Evolutionary conservation across 2,797 vertebrate species (phyloP).

Genomic region (Pangasius djambal): DNA sequence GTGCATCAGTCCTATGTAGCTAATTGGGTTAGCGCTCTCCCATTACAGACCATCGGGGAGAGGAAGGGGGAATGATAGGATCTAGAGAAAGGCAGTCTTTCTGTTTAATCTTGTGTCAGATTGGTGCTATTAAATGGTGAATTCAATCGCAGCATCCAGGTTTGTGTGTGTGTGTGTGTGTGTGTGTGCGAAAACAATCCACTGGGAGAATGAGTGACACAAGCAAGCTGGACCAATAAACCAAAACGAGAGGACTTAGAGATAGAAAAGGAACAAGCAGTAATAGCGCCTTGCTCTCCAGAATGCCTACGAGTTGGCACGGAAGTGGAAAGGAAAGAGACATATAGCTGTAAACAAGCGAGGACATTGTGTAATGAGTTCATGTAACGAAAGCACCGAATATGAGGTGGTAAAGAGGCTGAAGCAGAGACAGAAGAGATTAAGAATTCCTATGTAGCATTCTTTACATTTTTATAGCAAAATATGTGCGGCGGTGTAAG

Average conservation of each 20-base stretch:
- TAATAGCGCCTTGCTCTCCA: slow-evolving; percentile 13
- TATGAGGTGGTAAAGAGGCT: slow-evolving; percentile 27
- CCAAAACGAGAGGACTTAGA: slow-evolving; percentile 6
- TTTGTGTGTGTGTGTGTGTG: slow-evolving; percentile 25
- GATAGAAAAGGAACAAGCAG: not conserved
- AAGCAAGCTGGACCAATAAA: slow-evolving; percentile 37
- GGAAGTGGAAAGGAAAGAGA: slow-evolving; percentile 3
- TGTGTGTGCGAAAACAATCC: slow-evolving; percentile 26
- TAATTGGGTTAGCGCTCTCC: slow-evolving; percentile 53
- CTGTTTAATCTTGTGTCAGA: slow-evolving; percentile 42
- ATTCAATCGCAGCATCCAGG: slow-evolving; percentile 32
- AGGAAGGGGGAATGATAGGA: slow-evolving; percentile 15
- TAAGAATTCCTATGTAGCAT: not conserved
- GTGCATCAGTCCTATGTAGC: slow-evolving; percentile 32
- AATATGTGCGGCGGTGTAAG: not conserved
- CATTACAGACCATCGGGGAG: slow-evolving; percentile 40
- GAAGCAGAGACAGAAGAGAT: slow-evolving; percentile 24
- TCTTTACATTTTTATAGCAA: not conserved
- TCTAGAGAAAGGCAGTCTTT: slow-evolving; percentile 28
- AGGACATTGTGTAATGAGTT: slow-evolving; percentile 13
- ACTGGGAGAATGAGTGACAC: slow-evolving; percentile 34
- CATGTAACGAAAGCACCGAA: slow-evolving; percentile 18
- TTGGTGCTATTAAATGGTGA: not conserved
- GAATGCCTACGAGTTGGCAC: slow-evolving; percentile 23
- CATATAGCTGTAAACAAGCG: slow-evolving; percentile 1